Evolutionary conservation across 2,888 invertebrate species (phyloP).

Genomic region (Selenia dentaria): DNA sequence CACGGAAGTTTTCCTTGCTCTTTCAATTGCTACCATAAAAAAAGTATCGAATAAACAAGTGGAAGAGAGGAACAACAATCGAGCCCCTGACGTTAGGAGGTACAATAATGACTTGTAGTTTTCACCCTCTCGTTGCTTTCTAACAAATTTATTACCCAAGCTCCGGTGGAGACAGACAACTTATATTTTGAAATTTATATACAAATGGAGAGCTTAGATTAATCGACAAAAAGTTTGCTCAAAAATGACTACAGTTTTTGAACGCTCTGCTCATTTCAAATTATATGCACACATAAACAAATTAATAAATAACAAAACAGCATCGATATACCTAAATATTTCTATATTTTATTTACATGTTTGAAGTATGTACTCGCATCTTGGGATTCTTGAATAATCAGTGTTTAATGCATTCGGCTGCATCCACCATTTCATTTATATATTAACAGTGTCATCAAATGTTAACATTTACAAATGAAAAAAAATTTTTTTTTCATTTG

Average conservation of each 20-base stretch:
- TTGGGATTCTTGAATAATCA: too few species aligned
- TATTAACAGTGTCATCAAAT: too few species aligned
- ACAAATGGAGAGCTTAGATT: constrained; percentile 13
- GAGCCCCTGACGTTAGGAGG: constrained; percentile 19
- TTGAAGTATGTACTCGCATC: too few species aligned
- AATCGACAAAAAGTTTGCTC: constrained; percentile 6
- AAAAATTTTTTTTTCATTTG: too few species aligned
- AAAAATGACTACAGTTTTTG: neutral
- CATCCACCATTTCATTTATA: too few species aligned
- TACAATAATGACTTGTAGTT: constrained; percentile 61
- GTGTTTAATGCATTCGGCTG: too few species aligned
- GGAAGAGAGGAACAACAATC: constrained; percentile 18
- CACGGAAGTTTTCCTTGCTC: constrained; percentile 12
- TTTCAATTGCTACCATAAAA: constrained; percentile 36
- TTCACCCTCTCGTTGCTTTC: constrained; percentile 51
- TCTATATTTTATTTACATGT: too few species aligned
- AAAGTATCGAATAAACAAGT: constrained; percentile 34
- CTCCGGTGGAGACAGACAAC: constrained; percentile 24
- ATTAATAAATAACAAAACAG: too few species aligned
- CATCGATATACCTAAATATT: too few species aligned
- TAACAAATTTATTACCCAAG: constrained; percentile 57
- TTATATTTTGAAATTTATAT: constrained; percentile 17
- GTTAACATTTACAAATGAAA: too few species aligned
- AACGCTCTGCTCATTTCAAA: too few species aligned
- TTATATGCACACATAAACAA: too few species aligned